Conservation (phyloP, 2,797 vertebrate genomes). For the Cottoperca gobio region DNA sequence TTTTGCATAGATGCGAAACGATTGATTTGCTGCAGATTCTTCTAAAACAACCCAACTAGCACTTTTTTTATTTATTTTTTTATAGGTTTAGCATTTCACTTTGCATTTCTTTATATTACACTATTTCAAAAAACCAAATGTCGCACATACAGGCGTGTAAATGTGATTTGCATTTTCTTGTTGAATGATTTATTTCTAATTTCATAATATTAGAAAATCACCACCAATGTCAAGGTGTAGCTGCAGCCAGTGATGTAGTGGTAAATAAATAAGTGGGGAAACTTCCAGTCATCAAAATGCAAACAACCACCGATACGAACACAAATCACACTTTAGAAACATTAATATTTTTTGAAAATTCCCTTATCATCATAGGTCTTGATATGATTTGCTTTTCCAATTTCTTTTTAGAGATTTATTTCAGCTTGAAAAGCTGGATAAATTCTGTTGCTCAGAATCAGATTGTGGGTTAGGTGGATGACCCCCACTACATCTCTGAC, state of each 20-base stretch:
- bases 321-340: conserved; percentile 57
- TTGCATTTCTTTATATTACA: conserved; percentile 16
- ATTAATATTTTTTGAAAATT: conserved; percentile 25
- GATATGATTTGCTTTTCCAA: conserved; percentile 34
- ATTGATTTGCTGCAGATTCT: conserved; percentile 61
- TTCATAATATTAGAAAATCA: conserved; percentile 23
- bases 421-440: conserved; percentile 25
- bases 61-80: conserved; percentile 27
- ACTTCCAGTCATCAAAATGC: conserved; percentile 55
- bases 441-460: conserved; percentile 39
- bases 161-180: conserved; percentile 35
- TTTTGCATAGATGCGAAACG: conserved; percentile 81
- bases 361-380: conserved; percentile 18
- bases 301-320: conserved; percentile 64
- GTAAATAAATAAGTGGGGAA: conserved; percentile 34
- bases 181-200: conserved; percentile 28
- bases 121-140: conserved; percentile 1
- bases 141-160: background rate
- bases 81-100: conserved; percentile 20
- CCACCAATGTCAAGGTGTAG: conserved; percentile 27
- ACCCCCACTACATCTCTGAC: conserved; percentile 66
- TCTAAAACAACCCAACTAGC: conserved; percentile 47
- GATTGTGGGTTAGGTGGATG: conserved; percentile 22
- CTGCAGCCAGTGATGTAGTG: conserved; percentile 60
- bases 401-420: conserved; percentile 24